These are phyloP conservation scores for Ferrisia virgata DNA, from an alignment of 2,888 invertebrate species.

Conservation along the genomic window DNA sequence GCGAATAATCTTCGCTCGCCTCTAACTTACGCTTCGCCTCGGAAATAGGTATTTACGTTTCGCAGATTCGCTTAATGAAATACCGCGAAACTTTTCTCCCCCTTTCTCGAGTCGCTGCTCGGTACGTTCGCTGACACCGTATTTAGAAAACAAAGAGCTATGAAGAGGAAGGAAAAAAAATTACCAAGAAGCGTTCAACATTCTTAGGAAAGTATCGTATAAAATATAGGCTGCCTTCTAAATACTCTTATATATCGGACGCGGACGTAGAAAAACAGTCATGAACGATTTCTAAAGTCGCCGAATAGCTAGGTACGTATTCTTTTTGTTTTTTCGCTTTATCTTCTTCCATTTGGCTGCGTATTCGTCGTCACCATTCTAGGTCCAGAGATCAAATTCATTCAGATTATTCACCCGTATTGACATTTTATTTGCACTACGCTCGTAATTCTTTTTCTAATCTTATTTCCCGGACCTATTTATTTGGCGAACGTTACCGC, in stretches of 20 bases:
- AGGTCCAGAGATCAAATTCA: not conserved
- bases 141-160: no score
- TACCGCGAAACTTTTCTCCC: not conserved
- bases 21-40: not conserved
- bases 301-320: no score
- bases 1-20: not conserved
- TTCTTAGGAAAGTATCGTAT: not conserved
- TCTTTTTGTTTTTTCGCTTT: not conserved
- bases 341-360: no score
- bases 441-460: slow-evolving; percentile 20
- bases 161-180: not conserved
- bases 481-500: not conserved
- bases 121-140: not conserved
- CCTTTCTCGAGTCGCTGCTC: not conserved
- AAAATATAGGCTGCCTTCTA: no score
- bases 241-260: no score
- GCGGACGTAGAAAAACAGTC: not conserved
- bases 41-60: not conserved
- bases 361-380: not conserved
- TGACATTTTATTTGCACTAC: not conserved
- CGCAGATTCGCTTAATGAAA: not conserved
- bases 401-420: not conserved
- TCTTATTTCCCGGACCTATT: slow-evolving; percentile 10
- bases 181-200: not conserved
- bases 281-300: not conserved